Evolutionary conservation across 2,888 invertebrate species (phyloP).

Genomic region (Linnaemya tessellans): DNA sequence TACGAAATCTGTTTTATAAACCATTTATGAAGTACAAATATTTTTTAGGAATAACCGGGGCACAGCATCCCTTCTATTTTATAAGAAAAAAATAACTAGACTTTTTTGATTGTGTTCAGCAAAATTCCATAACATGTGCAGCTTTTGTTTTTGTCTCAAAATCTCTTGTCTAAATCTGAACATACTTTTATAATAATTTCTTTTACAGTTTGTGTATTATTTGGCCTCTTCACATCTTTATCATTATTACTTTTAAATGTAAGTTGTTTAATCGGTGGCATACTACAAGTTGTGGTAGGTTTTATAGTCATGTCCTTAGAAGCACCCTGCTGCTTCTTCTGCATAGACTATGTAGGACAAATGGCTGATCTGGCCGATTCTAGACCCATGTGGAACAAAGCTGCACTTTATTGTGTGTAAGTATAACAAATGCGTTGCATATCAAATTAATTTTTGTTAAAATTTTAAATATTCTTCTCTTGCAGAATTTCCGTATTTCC

Average conservation of each 20-base stretch:
- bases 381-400: conserved; percentile 95
- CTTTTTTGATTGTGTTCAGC: too few species aligned
- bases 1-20: too few species aligned
- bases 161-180: too few species aligned
- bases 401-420: conserved; percentile 92
- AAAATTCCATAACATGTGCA: too few species aligned
- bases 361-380: conserved; percentile 92
- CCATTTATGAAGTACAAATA: too few species aligned
- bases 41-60: too few species aligned
- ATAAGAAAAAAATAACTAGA: too few species aligned
- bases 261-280: conserved; percentile 89
- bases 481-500: conserved; percentile 91
- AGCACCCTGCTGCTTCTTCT: conserved; percentile 98
- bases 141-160: too few species aligned
- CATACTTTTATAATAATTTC: too few species aligned
- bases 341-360: conserved; percentile 96
- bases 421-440: conserved; percentile 80
- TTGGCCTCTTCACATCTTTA: conserved; percentile 90
- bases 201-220: conserved; percentile 92
- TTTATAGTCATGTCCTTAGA: conserved; percentile 95
- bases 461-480: conserved; percentile 24
- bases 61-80: too few species aligned
- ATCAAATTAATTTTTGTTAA: not conserved
- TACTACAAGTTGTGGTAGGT: conserved; percentile 95
- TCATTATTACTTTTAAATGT: conserved; percentile 87